These are phyloP conservation scores for Apodemus sylvaticus DNA, from an alignment of 2,113 vertebrate species.

Conservation along the genomic window DNA sequence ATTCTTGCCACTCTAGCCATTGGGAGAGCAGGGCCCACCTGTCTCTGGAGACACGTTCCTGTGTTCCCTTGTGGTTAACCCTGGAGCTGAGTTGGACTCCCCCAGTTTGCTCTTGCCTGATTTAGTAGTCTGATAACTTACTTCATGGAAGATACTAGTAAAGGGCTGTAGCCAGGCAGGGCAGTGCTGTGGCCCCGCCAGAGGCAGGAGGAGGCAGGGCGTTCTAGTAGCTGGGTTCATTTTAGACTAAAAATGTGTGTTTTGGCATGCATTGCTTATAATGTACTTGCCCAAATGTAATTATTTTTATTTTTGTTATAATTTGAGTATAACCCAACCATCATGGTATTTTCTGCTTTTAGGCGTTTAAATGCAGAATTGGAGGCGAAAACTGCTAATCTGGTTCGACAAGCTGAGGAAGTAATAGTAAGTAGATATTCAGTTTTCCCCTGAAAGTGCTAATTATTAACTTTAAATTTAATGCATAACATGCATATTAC, in stretches of 20 bases:
- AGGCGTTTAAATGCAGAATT: constrained; percentile 95
- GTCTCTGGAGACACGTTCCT: background rate
- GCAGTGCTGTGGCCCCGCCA: background rate
- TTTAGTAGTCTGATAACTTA: background rate
- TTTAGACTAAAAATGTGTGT: constrained; percentile 23
- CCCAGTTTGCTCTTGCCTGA: background rate
- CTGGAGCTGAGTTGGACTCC: background rate
- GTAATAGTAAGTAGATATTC: constrained; percentile 90
- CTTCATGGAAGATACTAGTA: background rate
- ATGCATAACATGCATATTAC: background rate
- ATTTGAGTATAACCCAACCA: constrained; percentile 47
- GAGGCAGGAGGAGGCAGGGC: background rate
- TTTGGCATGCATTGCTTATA: constrained; percentile 45
- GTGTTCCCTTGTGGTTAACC: background rate
- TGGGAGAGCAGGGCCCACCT: background rate
- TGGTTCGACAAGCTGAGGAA: constrained; percentile 93
- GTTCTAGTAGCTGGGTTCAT: constrained; percentile 1
- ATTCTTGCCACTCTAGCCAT: background rate
- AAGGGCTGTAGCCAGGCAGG: background rate
- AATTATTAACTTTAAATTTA: constrained; percentile 25
- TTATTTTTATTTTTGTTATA: constrained; percentile 35
- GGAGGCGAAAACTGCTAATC: constrained; percentile 93
- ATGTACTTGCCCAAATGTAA: constrained; percentile 5
- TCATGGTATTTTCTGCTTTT: constrained; percentile 68
- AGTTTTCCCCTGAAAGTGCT: constrained; percentile 22